Evolutionary conservation across 2,113 vertebrate genomes (phyloP), one percentile per base, ranked within the genome.

Genomic region (Octodon degus): DNA sequence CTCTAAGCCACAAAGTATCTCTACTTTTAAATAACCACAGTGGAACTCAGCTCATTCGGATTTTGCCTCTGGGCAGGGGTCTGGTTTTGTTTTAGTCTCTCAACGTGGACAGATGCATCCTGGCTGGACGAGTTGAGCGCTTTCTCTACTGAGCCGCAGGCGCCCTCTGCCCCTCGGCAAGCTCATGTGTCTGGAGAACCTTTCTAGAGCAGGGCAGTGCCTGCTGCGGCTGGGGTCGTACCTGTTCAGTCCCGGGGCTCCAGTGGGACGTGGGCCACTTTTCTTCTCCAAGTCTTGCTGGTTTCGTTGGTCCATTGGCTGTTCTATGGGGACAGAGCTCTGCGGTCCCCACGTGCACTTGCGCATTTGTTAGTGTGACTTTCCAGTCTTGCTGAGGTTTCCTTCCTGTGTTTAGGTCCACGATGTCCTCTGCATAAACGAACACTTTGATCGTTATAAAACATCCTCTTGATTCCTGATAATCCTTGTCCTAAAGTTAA

Each of bases 191-290:
- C 3, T 60, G 60, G 84, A 70, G 79, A 76, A 3, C 12, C 32
- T 32, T 32, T 87, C 82, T 43, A 43, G 43, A 43, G 43, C 43
- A 5, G 43, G 43, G 43, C 50, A 9, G 50, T 12, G 50, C 50
- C 50, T 50, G 17, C 72, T 32, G 13, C 13, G 11, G 16, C 32
- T 5, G 5, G 62, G 47, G 20, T 22, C 1, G 50, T 2, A 32
- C 32, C n/a, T 13, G 22, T 10, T 40, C 12, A 8, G 34, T 20
- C 34, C 0, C 1, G 27, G 47, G 87, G 62, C 63, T 37, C 30
- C 19, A 0, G 17, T 2, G 12, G 34, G 1, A 12, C 0, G 20
- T 0, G 3, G 2, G 30, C 13, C 24, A 0, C 6, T 22, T 11
- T 2, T 1, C 25, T 16, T 30, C 62, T 19, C 68, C 0, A 0